Base-by-base conservation (phyloP, 2,113 vertebrate genomes). In the Notarius quadriscutis region DNA sequence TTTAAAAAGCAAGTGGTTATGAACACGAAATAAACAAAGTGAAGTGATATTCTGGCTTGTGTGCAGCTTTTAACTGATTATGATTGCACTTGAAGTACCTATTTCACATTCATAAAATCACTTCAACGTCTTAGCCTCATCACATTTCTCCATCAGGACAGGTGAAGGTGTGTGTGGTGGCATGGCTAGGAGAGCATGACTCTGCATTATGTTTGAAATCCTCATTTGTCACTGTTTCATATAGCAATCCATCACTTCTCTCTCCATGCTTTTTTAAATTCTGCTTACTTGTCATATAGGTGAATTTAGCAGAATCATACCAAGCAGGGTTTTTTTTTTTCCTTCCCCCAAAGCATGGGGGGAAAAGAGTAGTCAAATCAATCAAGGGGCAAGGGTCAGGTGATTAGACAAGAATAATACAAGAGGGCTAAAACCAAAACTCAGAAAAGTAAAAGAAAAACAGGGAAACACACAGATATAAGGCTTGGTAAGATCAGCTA, bases 1-100 rank as follows among this genome's bases (percentile, higher is more conserved):
- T 72, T 72, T 53, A 17, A 86, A 87, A 72, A 86, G 27, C 51
- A 67, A 27, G 57, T 81, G 5, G 10, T 30, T 53, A 34, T 50
- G 65, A 83, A 65, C 81, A 82, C 6, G 79, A 87, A 62, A 65
- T 87, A 72, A 72, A 71, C 85, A 71, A 72, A 72, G 63, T 62
- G 22, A 72, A 87, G 55, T 72, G 34, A 60, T 50, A 74, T 60
- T 87, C 34, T 71, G 55, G 9, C 11, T 51, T 51, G 30, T 57
- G 63, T 58, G 27, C 12, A 77, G 20, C 57, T 30, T 48, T 77
- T 48, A 34, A 74, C 55, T 63, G 57, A 83, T 65, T 53, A 86
- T 81, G 79, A 87, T 20, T 87, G 81, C 60, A 79, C 80, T 67
- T 57, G 51, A 55, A 71, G 20, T 60, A 48, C 5, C 78, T 87